Conservation (phyloP, 2,797 vertebrate species). For the Galaxias olidus region DNA sequence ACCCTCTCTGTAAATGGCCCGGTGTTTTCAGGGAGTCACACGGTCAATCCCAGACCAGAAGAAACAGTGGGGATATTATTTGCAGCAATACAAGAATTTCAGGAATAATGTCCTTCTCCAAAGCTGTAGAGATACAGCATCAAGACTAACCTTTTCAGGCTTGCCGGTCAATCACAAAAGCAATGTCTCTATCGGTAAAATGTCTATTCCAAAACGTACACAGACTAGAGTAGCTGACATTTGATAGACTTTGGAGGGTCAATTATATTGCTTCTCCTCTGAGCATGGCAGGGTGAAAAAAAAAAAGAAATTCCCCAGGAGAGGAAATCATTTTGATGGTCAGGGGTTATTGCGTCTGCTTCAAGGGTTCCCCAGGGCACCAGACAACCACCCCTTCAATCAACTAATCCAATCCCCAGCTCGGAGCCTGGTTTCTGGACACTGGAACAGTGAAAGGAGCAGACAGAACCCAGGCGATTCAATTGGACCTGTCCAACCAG, state of each 20-base stretch:
- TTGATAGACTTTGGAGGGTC: background rate
- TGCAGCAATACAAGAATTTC: no score
- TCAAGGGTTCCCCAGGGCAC: constrained; percentile 13
- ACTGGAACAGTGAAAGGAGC: background rate
- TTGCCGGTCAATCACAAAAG: no score
- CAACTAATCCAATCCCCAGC: background rate
- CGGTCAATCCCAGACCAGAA: no score
- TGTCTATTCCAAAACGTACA: no score
- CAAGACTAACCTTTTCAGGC: no score
- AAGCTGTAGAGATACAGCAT: no score
- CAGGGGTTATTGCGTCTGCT: constrained; percentile 30
- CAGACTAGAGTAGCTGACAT: no score
- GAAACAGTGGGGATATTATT: no score
- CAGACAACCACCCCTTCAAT: constrained; percentile 25
- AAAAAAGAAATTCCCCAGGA: constrained; percentile 34
- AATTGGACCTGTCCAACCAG: background rate
- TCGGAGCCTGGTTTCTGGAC: background rate
- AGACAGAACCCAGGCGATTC: constrained; percentile 3
- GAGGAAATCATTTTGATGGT: constrained; percentile 50
- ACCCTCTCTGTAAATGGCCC: no score
- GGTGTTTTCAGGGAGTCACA: no score
- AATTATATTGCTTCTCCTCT: constrained; percentile 34
- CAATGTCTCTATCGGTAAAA: no score
- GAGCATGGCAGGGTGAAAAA: constrained; percentile 38
- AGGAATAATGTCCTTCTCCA: no score